Evolutionary conservation across 2,113 vertebrate species (phyloP), one percentile per base, ranked within the genome.

Genomic region (Bos javanicus): DNA sequence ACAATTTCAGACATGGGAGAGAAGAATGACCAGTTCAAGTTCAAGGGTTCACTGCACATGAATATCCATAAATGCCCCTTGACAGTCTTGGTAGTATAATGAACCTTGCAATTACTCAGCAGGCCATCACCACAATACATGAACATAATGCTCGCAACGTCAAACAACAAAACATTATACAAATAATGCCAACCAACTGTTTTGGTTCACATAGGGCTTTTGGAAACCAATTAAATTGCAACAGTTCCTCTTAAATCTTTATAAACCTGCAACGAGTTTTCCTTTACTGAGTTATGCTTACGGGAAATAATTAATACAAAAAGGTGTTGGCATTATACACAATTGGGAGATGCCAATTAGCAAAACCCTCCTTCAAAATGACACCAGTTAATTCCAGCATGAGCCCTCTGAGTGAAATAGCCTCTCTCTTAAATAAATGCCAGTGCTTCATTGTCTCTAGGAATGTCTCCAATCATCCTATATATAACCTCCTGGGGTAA

Each of bases 21-120:
- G 95, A 98, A 97, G 98, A 99, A 98, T 98, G 98, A 98, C 98
- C 98, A 98, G 98, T 98, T 99, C 98, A 99, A 98, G 98, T 99
- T 99, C 98, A 98, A 98, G 96, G 98, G 99, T 99, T 99, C 99
- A 99, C 97, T 98, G 98, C 98, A 99, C 98, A 99, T 97, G 98
- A 98, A 98, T 98, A 98, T 98, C 98, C 97, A 98, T 98, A 98
- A 99, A 99, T 98, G 98, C 98, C 96, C 94, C 94, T 93, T 97
- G 98, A 98, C 98, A 98, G 98, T 95, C 96, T 97, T 52, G 97
- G 98, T 97, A 98, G 98, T 98, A 98, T 98, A 98, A 98, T 98
- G 98, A 99, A 98, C 97, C 98, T 97, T 97, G 98, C 97, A 98
- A 95, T 98, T 98, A 98, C 98, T 98, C 98, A 98, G 98, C 98